Evolutionary conservation across 92 coral and sea anemone genomes (phyloP), one percentile per base, ranked within the genome.

Genomic region (Plumapathes pennacea): DNA sequence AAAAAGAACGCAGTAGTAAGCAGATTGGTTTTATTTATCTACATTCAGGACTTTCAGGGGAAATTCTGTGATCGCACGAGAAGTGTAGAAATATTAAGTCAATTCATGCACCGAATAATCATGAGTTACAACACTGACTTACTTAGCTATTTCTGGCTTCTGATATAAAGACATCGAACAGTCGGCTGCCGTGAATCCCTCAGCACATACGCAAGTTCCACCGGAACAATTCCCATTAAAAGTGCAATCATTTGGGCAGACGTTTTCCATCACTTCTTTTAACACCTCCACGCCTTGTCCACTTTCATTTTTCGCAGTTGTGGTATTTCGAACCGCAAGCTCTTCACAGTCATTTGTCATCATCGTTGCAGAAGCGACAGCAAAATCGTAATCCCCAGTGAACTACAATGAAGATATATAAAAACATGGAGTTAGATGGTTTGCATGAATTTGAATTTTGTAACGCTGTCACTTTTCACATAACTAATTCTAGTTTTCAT

Each of bases 221-320:
- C 71, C 64, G 37, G 60, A 56, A 34, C 80, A 79, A 38, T 63
- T 71, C 1, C 86, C 86, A n/a, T 51, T 67, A 34, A 63, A 60
- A 7, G 86, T 37, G 46, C 86, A 79, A 32, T 79, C 86, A 30
- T 79, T 79, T 1, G 86, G 80, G 32, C 86, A 79, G 2, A 79
- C 39, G 19, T 64, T 50, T 20, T 42, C 63, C 10, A 39, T 47
- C 19, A 79, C 11, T 15, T 59, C 42, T n/a, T n/a, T n/a, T n/a
- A n/a, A n/a, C n/a, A n/a, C n/a, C 40, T 57, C 59, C 5, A 69
- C 24, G n/a, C n/a, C n/a, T n/a, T n/a, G n/a, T 5, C 36, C 22
- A 28, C 46, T 54, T 22, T 39, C 42, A 25, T 57, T 69, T 6
- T 49, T 2, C 36, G 49, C 57, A 31, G 37, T 34, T 7, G 67